Evolutionary conservation across 2,888 invertebrate species (phyloP).

Genomic region (Machimus atricapillus): DNA sequence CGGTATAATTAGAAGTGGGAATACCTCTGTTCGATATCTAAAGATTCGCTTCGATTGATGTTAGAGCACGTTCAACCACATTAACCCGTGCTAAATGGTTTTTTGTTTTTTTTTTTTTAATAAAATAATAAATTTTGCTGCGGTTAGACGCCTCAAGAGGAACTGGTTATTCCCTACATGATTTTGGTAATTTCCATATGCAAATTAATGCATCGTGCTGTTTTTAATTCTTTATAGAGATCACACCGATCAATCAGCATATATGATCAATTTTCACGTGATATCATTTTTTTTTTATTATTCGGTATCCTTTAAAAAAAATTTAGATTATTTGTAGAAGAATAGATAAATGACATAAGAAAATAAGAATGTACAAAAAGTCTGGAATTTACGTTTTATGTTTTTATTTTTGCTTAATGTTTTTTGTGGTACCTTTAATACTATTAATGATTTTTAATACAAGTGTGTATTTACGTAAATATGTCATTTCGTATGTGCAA

Average conservation of each 20-base stretch:
- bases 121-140: background rate
- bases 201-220: background rate
- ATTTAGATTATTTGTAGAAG: background rate
- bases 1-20: background rate
- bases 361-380: background rate
- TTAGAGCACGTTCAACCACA: background rate
- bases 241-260: too few species aligned
- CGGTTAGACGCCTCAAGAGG: background rate
- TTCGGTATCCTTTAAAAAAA: background rate
- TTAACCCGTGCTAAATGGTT: background rate
- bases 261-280: too few species aligned
- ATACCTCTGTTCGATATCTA: background rate
- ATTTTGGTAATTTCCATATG: background rate
- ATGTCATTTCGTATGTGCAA: background rate
- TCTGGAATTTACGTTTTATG: background rate
- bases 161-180: background rate
- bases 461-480: background rate
- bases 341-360: background rate
- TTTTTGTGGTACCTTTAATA: background rate
- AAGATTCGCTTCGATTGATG: background rate
- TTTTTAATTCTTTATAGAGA: too few species aligned
- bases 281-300: too few species aligned
- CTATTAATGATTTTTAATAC: background rate
- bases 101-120: background rate
- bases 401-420: background rate